These are phyloP conservation scores for Crax fasciolata DNA, from an alignment of 2,797 vertebrate species.

Conservation along the genomic window DNA sequence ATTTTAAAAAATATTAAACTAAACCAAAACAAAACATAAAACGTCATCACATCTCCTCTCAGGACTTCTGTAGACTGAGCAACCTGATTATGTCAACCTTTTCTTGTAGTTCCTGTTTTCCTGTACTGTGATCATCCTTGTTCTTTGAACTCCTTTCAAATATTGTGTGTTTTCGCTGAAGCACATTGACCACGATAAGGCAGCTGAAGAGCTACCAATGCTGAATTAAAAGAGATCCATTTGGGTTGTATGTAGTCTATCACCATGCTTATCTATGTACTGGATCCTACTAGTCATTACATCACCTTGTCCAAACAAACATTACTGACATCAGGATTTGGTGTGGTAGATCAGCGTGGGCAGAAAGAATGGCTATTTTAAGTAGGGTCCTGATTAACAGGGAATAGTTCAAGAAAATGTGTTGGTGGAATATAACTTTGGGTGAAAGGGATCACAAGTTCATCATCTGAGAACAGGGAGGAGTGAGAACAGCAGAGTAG, in stretches of 20 bases:
- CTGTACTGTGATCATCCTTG: rapidly evolving
- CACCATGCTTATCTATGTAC: neutral
- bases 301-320: neutral
- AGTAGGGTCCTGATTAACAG: rapidly evolving
- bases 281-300: neutral
- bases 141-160: neutral
- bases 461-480: conserved; percentile 14
- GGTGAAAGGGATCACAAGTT: conserved; percentile 7
- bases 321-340: neutral
- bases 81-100: conserved; percentile 15
- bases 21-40: neutral
- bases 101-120: neutral
- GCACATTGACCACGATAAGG: neutral
- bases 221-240: neutral
- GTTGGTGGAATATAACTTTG: neutral
- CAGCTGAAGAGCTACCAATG: neutral
- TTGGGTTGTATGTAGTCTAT: neutral
- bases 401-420: neutral
- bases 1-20: neutral
- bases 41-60: neutral
- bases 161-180: neutral
- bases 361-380: neutral
- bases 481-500: conserved; percentile 34
- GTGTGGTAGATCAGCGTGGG: neutral
- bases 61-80: neutral